Percentiles rank a stretch among this genome's conserved stretches.
Conservation (phyloP, 2,888 invertebrate genomes). For the Aporophyla lueneburgensis region DNA sequence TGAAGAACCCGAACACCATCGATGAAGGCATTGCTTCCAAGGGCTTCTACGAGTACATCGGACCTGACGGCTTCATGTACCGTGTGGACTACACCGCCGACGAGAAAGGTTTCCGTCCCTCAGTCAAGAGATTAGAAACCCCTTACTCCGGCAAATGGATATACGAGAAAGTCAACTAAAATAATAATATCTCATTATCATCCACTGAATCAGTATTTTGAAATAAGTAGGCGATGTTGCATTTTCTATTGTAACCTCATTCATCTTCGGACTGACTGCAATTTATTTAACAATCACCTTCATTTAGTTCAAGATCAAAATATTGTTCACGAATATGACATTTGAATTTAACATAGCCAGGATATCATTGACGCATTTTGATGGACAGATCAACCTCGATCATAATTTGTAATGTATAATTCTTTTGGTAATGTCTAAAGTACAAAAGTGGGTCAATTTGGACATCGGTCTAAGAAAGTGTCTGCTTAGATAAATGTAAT, state of each 20-base stretch:
- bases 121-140: conserved; percentile 86
- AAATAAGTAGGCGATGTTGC: conserved; percentile 76
- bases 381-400: conserved; percentile 68
- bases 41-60: conserved; percentile 90
- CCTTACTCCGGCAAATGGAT: conserved; percentile 89
- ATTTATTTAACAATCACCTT: conserved; percentile 71
- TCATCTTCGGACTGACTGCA: conserved; percentile 71
- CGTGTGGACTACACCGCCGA: conserved; percentile 89
- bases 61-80: conserved; percentile 89
- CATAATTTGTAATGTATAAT: conserved; percentile 64
- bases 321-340: conserved; percentile 82
- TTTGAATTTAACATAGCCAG: conserved; percentile 74
- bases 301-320: conserved; percentile 75
- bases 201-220: conserved; percentile 86
- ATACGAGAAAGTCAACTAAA: conserved; percentile 85
- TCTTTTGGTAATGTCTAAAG: conserved; percentile 70
- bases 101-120: conserved; percentile 88
- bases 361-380: conserved; percentile 64
- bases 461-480: conserved; percentile 70
- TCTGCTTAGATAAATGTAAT: conserved; percentile 84
- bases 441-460: conserved; percentile 74
- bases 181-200: conserved; percentile 62
- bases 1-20: conserved; percentile 87
- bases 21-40: conserved; percentile 89
- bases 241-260: conserved; percentile 61